Conservation (phyloP, 2,113 vertebrate genomes). For the Atherinomorus stipes region DNA sequence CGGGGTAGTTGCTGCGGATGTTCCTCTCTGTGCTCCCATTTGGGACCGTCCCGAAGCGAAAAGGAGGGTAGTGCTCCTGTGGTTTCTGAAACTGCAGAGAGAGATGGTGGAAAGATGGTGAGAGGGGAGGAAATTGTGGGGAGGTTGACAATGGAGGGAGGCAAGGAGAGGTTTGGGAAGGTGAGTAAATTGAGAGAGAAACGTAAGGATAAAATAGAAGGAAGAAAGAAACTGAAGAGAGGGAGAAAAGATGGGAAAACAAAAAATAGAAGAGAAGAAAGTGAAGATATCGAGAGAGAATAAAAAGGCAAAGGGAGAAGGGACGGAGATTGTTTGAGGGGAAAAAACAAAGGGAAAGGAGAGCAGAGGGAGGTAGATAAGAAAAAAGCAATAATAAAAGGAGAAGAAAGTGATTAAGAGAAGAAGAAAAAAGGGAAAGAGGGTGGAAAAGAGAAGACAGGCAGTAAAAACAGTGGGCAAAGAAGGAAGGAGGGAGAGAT, state of each 20-base stretch:
- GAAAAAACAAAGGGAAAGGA: background rate
- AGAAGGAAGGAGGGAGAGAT: background rate
- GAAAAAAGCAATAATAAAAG: background rate
- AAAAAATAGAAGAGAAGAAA: background rate
- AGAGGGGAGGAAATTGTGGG: conserved; percentile 21
- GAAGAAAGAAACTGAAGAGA: background rate
- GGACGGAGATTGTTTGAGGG: background rate
- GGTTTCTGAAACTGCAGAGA: conserved; percentile 93
- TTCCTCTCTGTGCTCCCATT: conserved; percentile 98
- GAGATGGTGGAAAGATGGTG: conserved; percentile 10
- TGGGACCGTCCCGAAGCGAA: conserved; percentile 97
- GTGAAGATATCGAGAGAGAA: background rate
- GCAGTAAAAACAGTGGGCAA: no score
- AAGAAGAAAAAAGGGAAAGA: background rate
- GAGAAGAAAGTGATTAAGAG: background rate
- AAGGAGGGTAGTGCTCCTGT: conserved; percentile 96
- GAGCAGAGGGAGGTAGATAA: background rate
- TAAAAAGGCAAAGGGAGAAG: no score
- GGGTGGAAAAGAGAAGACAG: background rate
- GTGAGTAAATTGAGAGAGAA: background rate
- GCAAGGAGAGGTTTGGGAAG: conserved; percentile 1
- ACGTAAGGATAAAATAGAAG: background rate
- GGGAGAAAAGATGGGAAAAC: background rate
- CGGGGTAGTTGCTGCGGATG: conserved; percentile 97
- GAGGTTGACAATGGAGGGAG: background rate